These are phyloP conservation scores for human (Homo sapiens) DNA, from an alignment of 2,113 vertebrate genomes.

Conservation along the genomic window GRCh38 chr5:63322501-63323000, in stretches of 20 bases:
- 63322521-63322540: not conserved
- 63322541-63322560: not conserved
- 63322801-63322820: slow-evolving; percentile 31
- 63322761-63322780: not conserved
- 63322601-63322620: not conserved
- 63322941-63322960: slow-evolving; percentile 40
- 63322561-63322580: not conserved
- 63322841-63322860: not conserved
- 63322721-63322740: not conserved
- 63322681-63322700: not conserved
- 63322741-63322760: not conserved
- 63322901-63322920: slow-evolving; percentile 34
- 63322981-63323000: not conserved
- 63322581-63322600: not conserved
- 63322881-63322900: slow-evolving; percentile 14
- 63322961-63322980: slow-evolving; percentile 2
- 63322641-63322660: not conserved
- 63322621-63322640: not conserved
- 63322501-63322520: not conserved
- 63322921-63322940: not conserved
- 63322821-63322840: not conserved
- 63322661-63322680: not conserved
- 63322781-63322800: not conserved
- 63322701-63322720: not conserved
- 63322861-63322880: not conserved